These are phyloP conservation scores for Drosophila kuntzei DNA, from an alignment of 2,888 invertebrate species.

Conservation along the genomic window DNA sequence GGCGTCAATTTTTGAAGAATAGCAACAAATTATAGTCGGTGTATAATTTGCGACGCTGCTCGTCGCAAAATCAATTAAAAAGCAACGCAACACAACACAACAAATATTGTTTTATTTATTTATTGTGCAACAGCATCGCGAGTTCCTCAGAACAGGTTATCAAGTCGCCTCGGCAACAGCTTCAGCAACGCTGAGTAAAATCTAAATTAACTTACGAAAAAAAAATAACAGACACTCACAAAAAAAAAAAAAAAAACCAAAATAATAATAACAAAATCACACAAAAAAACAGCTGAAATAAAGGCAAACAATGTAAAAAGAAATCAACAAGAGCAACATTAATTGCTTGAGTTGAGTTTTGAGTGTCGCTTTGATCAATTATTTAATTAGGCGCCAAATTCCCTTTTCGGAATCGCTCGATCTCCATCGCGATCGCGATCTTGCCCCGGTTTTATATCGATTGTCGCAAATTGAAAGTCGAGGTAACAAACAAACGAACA, in stretches of 20 bases:
- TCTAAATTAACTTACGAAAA: slow-evolving; percentile 22
- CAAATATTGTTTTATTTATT: slow-evolving; percentile 69
- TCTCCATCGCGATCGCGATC: slow-evolving; percentile 7
- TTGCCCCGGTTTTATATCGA: slow-evolving; percentile 31
- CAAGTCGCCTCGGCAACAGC: slow-evolving; percentile 63
- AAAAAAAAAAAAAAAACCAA: slow-evolving; percentile 2
- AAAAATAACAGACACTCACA: slow-evolving; percentile 11
- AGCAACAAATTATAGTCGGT: slow-evolving; percentile 60
- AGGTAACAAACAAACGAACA: slow-evolving; percentile 44
- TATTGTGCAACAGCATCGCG: slow-evolving; percentile 69
- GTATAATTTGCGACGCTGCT: slow-evolving; percentile 67
- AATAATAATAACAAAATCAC: slow-evolving; percentile 15
- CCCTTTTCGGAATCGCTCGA: slow-evolving; percentile 44
- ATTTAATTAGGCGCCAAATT: slow-evolving; percentile 72
- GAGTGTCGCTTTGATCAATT: slow-evolving; percentile 69
- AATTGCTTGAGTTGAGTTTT: slow-evolving; percentile 12
- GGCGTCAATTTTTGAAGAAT: slow-evolving; percentile 69
- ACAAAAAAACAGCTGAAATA: slow-evolving; percentile 21
- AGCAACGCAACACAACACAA: slow-evolving; percentile 59
- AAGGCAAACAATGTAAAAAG: slow-evolving; percentile 27
- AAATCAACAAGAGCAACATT: slow-evolving; percentile 16
- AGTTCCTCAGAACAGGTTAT: slow-evolving; percentile 73
- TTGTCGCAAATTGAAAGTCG: slow-evolving; percentile 59
- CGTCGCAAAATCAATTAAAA: slow-evolving; percentile 75
- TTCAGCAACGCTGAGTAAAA: slow-evolving; percentile 30